These are phyloP conservation scores for Chaetodon trifascialis DNA, from an alignment of 2,113 vertebrate species.

Conservation along the genomic window DNA sequence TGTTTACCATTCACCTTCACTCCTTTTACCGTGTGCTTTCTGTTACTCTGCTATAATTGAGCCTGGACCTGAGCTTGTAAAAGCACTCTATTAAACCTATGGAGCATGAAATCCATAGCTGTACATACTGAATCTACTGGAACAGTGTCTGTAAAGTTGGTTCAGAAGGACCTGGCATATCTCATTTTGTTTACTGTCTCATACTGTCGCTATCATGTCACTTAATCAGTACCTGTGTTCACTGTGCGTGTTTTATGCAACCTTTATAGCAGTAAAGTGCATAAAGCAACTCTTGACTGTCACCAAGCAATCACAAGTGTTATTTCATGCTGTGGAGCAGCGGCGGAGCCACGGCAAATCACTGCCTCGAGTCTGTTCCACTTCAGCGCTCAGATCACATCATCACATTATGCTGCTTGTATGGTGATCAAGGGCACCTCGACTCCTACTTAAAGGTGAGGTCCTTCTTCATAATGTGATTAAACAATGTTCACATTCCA, in stretches of 20 bases:
- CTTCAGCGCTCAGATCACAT: background rate
- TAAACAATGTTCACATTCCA: no score
- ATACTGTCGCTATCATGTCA: constrained; percentile 56
- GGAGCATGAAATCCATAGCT: constrained; percentile 60
- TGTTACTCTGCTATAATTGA: constrained; percentile 60
- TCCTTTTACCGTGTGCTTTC: constrained; percentile 52
- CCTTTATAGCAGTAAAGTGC: constrained; percentile 51
- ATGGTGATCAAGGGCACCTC: background rate
- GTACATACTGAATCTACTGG: constrained; percentile 49
- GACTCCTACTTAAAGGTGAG: background rate
- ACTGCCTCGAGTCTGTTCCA: background rate
- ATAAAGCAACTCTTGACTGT: constrained; percentile 62
- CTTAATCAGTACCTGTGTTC: constrained; percentile 61
- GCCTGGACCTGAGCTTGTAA: constrained; percentile 59
- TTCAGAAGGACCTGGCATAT: constrained; percentile 27
- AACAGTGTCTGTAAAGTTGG: constrained; percentile 43
- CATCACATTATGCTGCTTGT: background rate
- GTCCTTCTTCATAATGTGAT: no score
- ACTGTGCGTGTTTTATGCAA: constrained; percentile 50
- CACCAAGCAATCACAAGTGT: constrained; percentile 33
- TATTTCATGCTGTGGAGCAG: constrained; percentile 16
- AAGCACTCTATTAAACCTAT: constrained; percentile 57
- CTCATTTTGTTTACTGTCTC: constrained; percentile 57
- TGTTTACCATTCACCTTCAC: constrained; percentile 55
- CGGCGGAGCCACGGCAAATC: background rate